Conservation (phyloP, 2,797 vertebrate genomes). For the Melanogrammus aeglefinus region DNA sequence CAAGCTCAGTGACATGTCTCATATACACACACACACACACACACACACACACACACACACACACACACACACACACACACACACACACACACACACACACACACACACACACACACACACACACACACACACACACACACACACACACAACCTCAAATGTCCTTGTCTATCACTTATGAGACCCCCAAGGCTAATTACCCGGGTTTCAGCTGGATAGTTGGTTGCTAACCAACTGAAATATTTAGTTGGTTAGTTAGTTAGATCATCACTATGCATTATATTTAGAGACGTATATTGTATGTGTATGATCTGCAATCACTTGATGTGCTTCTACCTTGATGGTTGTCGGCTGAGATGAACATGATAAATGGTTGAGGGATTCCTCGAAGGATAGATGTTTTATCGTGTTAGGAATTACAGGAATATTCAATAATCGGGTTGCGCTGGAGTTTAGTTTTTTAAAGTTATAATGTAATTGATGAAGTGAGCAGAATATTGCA, state of each 20-base stretch:
- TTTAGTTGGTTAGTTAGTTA: slow-evolving; percentile 15
- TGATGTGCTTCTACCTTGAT: no score
- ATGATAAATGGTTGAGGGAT: background rate
- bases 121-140: slow-evolving; percentile 11
- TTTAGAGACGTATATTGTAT: background rate
- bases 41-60: slow-evolving; percentile 12
- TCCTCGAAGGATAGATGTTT: background rate
- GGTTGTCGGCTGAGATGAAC: background rate
- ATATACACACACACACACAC: slow-evolving; percentile 19
- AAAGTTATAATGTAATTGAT: no score
- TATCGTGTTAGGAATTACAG: background rate
- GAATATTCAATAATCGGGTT: background rate
- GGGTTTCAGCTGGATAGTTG: slow-evolving; percentile 55
- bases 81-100: slow-evolving; percentile 14
- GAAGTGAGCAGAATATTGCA: no score
- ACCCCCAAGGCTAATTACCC: slow-evolving; percentile 57
- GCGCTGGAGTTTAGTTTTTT: no score
- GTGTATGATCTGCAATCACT: background rate
- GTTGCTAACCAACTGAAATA: no score
- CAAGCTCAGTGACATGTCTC: slow-evolving; percentile 60
- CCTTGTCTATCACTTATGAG: slow-evolving; percentile 49
- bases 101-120: slow-evolving; percentile 13
- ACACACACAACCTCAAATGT: slow-evolving; percentile 52
- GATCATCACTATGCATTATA: no score
- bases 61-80: slow-evolving; percentile 25